Base-by-base conservation (phyloP, 2,797 vertebrate species). In the Schizopygopsis malacanthus region DNA sequence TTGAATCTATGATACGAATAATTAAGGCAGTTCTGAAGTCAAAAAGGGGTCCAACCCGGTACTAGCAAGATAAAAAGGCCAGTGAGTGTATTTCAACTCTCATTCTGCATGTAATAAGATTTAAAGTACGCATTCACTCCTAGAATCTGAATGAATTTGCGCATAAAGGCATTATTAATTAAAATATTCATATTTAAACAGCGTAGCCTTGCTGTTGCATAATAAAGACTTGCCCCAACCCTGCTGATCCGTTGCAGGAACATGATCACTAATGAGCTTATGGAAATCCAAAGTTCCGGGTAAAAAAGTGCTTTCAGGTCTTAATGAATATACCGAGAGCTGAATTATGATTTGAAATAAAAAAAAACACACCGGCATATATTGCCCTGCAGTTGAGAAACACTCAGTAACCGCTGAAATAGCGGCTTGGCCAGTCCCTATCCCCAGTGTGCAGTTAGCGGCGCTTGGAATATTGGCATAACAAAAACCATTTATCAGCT, bases 181-280 rank as follows among this genome's bases (percentile, higher is more conserved):
- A 92, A 89, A 89, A 91, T 91, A 91, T 93, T 92, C 93, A 87
- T 88, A 79, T 91, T 93, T 90, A 92, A 91, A 88, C 89, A 85
- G 88, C 41, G 82, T 88, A 90, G 86, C 91, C 86, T 89, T 90
- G 92, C 93, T 89, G 88, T 91, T 87, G 87, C 89, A 82, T 90
- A 90, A 89, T 93, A 90, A 94, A 91, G 87, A 76, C 89, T 92
- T 90, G 90, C 72, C 85, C 90, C 76, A 88, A 93, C 89, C 92
- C 90, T 41, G 75, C 83, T 90, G 90, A 94, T 94, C 91, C 91
- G 90, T 90, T 86, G 79, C 59, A 88, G 78, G 89, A 89, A 79
- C 86, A 88, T 85, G 90, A 86, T 91, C 88, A 76, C 90, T 94
- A 95, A 95, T 94, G 93, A 94, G 94, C 90, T 93, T 92, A 93